These are phyloP conservation scores for Sycophaga agraensis DNA, from an alignment of 1,140 invertebrate species.

Conservation along the genomic window DNA sequence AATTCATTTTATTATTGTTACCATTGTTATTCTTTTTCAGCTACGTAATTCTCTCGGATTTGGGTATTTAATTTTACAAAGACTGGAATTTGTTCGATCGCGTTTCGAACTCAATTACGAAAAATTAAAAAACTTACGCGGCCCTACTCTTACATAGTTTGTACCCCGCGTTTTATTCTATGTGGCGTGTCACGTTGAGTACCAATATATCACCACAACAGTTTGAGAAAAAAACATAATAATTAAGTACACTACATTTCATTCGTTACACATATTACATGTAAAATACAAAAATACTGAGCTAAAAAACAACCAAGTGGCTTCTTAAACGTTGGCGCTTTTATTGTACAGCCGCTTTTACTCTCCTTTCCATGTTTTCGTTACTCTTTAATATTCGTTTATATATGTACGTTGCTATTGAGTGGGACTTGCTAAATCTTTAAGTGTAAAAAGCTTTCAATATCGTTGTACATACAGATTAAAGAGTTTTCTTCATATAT, in stretches of 20 bases:
- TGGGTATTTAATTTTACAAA: not conserved
- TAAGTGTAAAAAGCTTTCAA: conserved; percentile 55
- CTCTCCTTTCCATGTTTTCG: too few species aligned
- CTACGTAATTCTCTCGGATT: not conserved
- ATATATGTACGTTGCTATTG: conserved; percentile 38
- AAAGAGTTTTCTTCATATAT: too few species aligned
- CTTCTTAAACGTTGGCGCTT: too few species aligned
- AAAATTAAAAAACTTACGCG: conserved; percentile 1
- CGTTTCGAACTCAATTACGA: not conserved
- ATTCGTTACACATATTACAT: conserved; percentile 43
- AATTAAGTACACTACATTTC: conserved; percentile 48
- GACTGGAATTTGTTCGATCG: not conserved
- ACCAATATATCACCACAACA: conserved; percentile 48
- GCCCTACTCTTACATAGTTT: too few species aligned
- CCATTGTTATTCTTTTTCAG: not conserved
- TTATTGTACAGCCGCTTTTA: too few species aligned
- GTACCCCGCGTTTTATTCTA: too few species aligned
- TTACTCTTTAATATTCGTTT: conserved; percentile 13
- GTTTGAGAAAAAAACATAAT: conserved; percentile 27
- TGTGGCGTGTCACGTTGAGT: conserved; percentile 20
- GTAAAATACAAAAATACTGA: conserved; percentile 60
- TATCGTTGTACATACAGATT: conserved; percentile 54
- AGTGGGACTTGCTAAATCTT: conserved; percentile 40
- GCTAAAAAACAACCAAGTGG: too few species aligned
- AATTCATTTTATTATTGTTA: conserved; percentile 13